Base-by-base conservation (phyloP, 2,797 vertebrate species). In the Eleutherodactylus coqui region DNA sequence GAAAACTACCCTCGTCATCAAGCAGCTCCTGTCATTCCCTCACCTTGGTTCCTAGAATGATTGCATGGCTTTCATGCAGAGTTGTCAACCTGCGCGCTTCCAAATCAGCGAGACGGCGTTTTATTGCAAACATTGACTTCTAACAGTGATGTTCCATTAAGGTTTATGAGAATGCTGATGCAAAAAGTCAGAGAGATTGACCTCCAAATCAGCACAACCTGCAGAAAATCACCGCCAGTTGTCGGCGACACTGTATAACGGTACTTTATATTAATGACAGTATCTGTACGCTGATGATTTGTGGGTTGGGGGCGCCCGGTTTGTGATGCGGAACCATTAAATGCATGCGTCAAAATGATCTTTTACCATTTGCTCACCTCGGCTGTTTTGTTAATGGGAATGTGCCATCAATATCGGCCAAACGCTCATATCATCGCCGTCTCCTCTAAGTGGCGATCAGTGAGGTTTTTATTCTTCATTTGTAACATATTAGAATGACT, bases 101-200 rank as follows among this genome's bases (percentile, higher is more conserved):
- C 73, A 77, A 83, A 83, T 86, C 80, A 78, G 29, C 75, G 14
- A 69, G 73, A 72, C 36, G 45, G 32, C 62, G 36, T 77, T 70
- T 86, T 72, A 78, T 47, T 58, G 75, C 73, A 49, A 77, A 32
- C 53, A 53, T 38, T 53, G 79, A 76, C 60, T 76, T 60, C 64
- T 75, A 83, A 45, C 80, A 70, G 80, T 83, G 75, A 67, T 83
- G 36, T 69, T 70, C 85, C 75, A 83, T 86, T 86, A 83, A 58
- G 53, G 60, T 85, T 85, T 77, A 78, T 67, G 49, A 69, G 72
- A 55, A 29, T 79, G 75, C 75, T 85, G 83, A 85, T 72, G 62
- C 60, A 70, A 72, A 69, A 76, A 77, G 83, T 67, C 83, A 32
- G 34, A 43, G 43, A 41, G 73, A 76, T 76, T 62, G 73, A 76